A percentile compares a stretch with the other conserved stretches of the same genome.
phyloP scores from a whole-genome alignment of 92 coral and sea anemone species.

The Meandrina meandrites region DNA sequence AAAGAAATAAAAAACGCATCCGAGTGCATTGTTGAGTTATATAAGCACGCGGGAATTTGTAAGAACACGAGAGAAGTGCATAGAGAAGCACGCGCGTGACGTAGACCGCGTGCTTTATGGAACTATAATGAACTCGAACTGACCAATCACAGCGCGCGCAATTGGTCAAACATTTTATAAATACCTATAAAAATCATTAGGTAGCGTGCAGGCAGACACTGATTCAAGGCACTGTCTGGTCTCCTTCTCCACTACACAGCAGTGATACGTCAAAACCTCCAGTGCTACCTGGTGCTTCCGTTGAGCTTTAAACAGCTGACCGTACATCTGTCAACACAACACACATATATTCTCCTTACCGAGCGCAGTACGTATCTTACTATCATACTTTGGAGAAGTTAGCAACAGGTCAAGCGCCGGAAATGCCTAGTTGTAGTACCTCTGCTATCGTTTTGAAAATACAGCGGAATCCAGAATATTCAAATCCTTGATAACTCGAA shows the following conservation, averaged over 20 bases:
- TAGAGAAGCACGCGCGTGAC: too few species aligned
- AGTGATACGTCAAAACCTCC: constrained; percentile 91
- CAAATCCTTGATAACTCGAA: too few species aligned
- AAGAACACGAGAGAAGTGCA: too few species aligned
- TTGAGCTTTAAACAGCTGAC: constrained; percentile 72
- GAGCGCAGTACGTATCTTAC: background rate
- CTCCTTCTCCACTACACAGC: constrained; percentile 76
- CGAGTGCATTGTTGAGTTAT: too few species aligned
- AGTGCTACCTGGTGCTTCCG: constrained; percentile 93
- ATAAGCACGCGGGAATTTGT: too few species aligned
- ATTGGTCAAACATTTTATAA: too few species aligned
- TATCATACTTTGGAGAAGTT: background rate
- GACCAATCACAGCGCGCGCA: too few species aligned
- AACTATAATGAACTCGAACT: too few species aligned
- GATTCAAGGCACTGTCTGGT: constrained; percentile 46
- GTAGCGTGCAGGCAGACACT: constrained; percentile 62
- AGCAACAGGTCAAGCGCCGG: background rate
- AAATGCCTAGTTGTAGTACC: background rate
- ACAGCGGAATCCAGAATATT: background rate
- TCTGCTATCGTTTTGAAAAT: background rate
- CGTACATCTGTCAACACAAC: constrained; percentile 70
- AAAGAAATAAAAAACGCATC: too few species aligned
- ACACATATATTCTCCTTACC: background rate
- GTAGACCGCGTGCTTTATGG: too few species aligned
- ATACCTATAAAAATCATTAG: constrained; percentile 87